Percentiles rank a stretch among this genome's conserved stretches.
phyloP scores from a whole-genome alignment of 2,113 vertebrate species.

The Rostratula benghalensis region DNA sequence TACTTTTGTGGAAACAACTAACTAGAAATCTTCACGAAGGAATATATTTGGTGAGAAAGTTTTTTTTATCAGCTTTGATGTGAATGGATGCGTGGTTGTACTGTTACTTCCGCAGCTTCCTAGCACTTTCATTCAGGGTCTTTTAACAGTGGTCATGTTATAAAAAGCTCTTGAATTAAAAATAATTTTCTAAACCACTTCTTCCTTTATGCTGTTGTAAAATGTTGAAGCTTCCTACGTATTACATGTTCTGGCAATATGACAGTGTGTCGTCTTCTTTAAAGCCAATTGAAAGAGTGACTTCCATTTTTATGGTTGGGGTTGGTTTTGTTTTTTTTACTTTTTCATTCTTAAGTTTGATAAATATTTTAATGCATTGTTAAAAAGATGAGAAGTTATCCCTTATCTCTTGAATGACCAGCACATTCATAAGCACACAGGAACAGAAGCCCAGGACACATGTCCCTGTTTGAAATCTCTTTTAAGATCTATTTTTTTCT shows the following conservation, averaged over 20 bases:
- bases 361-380: not conserved
- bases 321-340: not conserved
- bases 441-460: rapidly evolving
- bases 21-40: not conserved
- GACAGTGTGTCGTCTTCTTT: not conserved
- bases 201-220: not conserved
- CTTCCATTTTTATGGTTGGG: not conserved
- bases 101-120: not conserved
- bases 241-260: not conserved
- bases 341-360: not conserved
- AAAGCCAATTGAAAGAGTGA: not conserved
- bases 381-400: not conserved
- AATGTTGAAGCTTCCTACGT: not conserved
- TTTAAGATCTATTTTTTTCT: not conserved
- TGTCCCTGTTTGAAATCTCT: not conserved
- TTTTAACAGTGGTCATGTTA: not conserved
- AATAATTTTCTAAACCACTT: not conserved
- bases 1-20: not conserved
- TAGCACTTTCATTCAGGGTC: not conserved
- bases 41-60: constrained; percentile 34
- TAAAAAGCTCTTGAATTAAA: not conserved
- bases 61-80: not conserved
- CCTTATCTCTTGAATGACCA: not conserved
- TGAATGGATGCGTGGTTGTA: not conserved
- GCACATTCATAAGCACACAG: not conserved